Base-by-base conservation (phyloP, 2,797 vertebrate genomes). In the Coilia nasus region DNA sequence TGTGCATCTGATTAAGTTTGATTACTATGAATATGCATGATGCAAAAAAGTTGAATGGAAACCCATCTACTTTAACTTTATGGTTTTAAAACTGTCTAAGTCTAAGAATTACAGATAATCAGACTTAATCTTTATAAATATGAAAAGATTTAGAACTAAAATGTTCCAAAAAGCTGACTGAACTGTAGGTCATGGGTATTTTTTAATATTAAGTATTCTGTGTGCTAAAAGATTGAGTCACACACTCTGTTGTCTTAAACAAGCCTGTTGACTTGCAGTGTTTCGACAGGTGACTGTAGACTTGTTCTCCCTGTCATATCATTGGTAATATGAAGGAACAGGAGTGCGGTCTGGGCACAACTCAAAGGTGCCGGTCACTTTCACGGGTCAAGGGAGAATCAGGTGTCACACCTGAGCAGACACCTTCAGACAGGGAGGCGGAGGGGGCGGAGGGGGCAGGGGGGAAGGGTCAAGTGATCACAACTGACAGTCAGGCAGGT, bases 401-500 rank as follows among this genome's bases (percentile, higher is more conserved):
- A 78, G 71, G 35, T 78, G 17, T 78, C 31, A 78, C 71, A 78
- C 35, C 35, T 44, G 71, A 21, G 71, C 44, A 78, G 17, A 71
- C 67, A 44, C 71, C 17, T 31, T 41, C 17, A 75, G 80, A 83
- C 47, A 78, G n/a, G 78, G 31, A 23, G 19, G 47, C 31, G 25
- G 19, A 41, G 15, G 25, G 17, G 10, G 46, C 46, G 4, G 4
- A 4, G 50, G 5, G 2, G 14, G 19, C 28, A 12, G 10, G 60
- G n/a, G 25, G 28, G 21, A 44, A 57, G 50, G 59, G 59, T 60
- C 21, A 60, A 83, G 57, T 46, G 14, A 81, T 78, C 41, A 35
- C 44, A 75, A 62, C 59, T 71, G 82, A 86, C 85, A 78, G 71
- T 6, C 31, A 44, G 71, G 21, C 71, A 86, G 75, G 57, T 81